These are phyloP conservation scores for Drosophila equinoxialis DNA, from an alignment of 1,140 invertebrate genomes.

Conservation along the genomic window DNA sequence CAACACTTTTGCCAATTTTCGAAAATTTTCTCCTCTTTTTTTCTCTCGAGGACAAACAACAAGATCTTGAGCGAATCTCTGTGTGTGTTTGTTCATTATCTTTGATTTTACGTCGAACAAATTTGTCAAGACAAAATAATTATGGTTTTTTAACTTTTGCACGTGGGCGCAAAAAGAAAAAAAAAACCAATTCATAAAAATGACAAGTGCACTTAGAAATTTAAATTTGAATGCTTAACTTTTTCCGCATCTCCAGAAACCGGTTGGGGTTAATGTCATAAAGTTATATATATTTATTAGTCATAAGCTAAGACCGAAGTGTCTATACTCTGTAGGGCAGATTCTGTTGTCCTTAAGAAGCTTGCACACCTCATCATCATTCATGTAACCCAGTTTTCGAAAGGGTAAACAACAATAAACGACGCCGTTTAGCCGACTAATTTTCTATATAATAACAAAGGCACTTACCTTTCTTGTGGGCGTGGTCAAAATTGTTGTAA, in stretches of 20 bases:
- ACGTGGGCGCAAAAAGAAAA: slow-evolving; percentile 19
- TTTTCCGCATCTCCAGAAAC: slow-evolving; percentile 42
- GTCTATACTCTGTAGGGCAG: not conserved
- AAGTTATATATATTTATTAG: too few relatives aligned
- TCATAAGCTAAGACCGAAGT: not conserved
- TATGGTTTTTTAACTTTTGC: not conserved
- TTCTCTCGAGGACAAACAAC: not conserved
- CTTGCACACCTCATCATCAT: not conserved
- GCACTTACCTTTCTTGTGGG: slow-evolving; percentile 43
- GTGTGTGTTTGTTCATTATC: not conserved
- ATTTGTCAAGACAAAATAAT: slow-evolving; percentile 23
- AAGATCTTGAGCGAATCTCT: not conserved
- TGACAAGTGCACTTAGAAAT: slow-evolving; percentile 34
- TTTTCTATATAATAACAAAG: slow-evolving; percentile 35
- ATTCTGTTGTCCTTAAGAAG: not conserved
- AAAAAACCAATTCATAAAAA: slow-evolving; percentile 14
- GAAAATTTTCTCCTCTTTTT: too few relatives aligned
- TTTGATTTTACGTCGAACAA: not conserved
- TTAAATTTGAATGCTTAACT: slow-evolving; percentile 22
- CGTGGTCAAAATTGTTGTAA: slow-evolving; percentile 51
- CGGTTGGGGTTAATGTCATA: not conserved
- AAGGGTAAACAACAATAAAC: not conserved
- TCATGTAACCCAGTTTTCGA: not conserved
- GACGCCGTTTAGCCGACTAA: slow-evolving; percentile 38
- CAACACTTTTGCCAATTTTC: not conserved